Conservation (phyloP, 2,888 invertebrate species). For the Sphaerophoria taeniata region DNA sequence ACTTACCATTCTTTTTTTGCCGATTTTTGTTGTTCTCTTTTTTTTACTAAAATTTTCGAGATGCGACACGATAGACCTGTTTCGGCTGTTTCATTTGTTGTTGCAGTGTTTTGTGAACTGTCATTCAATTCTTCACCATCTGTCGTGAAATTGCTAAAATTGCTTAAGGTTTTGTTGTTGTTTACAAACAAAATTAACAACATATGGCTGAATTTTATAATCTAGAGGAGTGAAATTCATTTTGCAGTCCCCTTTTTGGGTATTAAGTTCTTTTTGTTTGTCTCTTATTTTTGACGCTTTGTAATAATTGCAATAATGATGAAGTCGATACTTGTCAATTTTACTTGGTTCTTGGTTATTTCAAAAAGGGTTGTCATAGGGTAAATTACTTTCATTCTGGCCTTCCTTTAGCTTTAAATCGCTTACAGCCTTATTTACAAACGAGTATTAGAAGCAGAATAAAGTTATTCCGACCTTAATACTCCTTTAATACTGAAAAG, state of each 20-base stretch:
- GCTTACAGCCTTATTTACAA: too few relatives aligned
- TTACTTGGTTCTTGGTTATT: neutral
- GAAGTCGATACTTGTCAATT: slow-evolving; percentile 28
- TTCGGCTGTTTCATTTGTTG: slow-evolving; percentile 33
- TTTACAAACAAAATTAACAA: neutral
- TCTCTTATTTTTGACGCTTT: slow-evolving; percentile 14
- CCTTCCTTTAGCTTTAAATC: too few relatives aligned
- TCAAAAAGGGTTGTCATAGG: too few relatives aligned
- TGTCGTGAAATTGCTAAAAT: slow-evolving; percentile 44
- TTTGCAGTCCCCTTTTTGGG: slow-evolving; percentile 20
- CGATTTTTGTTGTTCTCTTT: slow-evolving; percentile 10
- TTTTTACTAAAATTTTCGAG: slow-evolving; percentile 12
- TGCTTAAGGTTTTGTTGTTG: slow-evolving; percentile 10
- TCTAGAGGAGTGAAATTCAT: slow-evolving; percentile 24
- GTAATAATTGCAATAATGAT: slow-evolving; percentile 23
- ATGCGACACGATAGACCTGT: slow-evolving; percentile 30
- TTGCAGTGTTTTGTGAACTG: slow-evolving; percentile 38
- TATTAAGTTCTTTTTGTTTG: slow-evolving; percentile 35
- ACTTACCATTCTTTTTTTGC: slow-evolving; percentile 29
- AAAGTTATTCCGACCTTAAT: too few relatives aligned
- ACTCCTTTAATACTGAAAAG: too few relatives aligned
- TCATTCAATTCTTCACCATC: slow-evolving; percentile 50
- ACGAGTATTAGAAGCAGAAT: too few relatives aligned
- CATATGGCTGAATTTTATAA: slow-evolving; percentile 43
- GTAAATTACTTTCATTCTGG: too few relatives aligned